phyloP scores from a whole-genome alignment of 2,797 vertebrate genomes.

The Hypotaenidia philippensis region DNA sequence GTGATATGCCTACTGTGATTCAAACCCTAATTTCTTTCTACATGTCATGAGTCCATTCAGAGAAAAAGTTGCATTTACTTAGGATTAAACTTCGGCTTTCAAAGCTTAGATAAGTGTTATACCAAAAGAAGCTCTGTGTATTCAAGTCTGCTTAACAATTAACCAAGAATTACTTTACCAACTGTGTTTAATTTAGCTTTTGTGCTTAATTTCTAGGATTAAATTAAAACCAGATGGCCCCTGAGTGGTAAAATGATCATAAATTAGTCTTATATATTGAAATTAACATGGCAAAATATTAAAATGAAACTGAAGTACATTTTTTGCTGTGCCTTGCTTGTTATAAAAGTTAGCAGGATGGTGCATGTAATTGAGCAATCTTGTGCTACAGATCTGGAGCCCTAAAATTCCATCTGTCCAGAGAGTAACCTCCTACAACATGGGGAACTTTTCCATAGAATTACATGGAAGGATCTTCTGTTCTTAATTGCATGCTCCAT shows the following conservation, averaged over 20 bases:
- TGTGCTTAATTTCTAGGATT: slow-evolving; percentile 61
- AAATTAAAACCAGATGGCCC: slow-evolving; percentile 71
- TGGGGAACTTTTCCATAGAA: background rate
- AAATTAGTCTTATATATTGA: slow-evolving; percentile 54
- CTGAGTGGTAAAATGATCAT: slow-evolving; percentile 32
- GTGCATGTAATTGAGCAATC: background rate
- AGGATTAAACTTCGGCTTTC: slow-evolving; percentile 11
- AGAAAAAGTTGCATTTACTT: background rate
- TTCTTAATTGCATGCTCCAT: background rate
- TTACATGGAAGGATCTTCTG: background rate
- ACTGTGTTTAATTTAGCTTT: slow-evolving; percentile 69
- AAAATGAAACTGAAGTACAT: background rate
- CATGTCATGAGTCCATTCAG: background rate
- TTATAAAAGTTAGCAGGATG: background rate
- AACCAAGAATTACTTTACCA: slow-evolving; percentile 65
- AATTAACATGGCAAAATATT: slow-evolving; percentile 45
- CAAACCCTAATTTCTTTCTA: background rate
- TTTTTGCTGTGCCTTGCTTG: slow-evolving; percentile 3
- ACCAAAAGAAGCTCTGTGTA: background rate
- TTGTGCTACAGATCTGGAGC: background rate
- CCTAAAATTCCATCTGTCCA: background rate
- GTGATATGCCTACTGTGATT: background rate
- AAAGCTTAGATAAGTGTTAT: background rate
- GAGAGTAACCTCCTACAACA: background rate
- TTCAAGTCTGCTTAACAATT: slow-evolving; percentile 40